A percentile compares a stretch with the other conserved stretches of the same genome.
Evolutionary conservation across 2,797 vertebrate species (phyloP).

Genomic region (Phoxinus dragarum): DNA sequence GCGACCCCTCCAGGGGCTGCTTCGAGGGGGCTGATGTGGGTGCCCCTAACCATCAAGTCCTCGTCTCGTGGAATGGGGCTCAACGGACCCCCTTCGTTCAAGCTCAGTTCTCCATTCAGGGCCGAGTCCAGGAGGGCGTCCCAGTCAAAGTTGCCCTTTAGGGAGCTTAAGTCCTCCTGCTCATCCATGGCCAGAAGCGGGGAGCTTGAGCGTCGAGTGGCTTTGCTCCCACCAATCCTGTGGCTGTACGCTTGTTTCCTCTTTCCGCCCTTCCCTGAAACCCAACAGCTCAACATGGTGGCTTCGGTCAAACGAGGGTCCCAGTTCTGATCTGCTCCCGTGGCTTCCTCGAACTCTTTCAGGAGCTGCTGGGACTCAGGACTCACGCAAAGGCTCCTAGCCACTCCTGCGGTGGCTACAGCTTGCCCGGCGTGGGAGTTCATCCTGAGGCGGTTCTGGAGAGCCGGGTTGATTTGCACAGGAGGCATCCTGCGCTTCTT

Average conservation of each 20-base stretch:
- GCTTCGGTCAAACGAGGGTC: constrained; percentile 70
- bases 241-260: constrained; percentile 79
- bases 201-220: constrained; percentile 75
- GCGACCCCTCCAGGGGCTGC: constrained; percentile 59
- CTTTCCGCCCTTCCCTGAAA: constrained; percentile 75
- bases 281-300: constrained; percentile 76
- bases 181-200: constrained; percentile 85
- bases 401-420: constrained; percentile 13
- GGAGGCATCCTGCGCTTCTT: constrained; percentile 88
- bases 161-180: constrained; percentile 84
- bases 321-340: constrained; percentile 77
- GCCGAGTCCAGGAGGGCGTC: constrained; percentile 88
- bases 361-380: constrained; percentile 86
- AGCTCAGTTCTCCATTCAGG: constrained; percentile 83
- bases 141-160: constrained; percentile 97
- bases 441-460: constrained; percentile 73
- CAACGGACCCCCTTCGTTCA: constrained; percentile 82
- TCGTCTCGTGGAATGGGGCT: constrained; percentile 78
- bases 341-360: constrained; percentile 87
- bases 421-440: constrained; percentile 56
- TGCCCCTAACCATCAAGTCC: constrained; percentile 80
- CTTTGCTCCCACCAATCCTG: constrained; percentile 74
- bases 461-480: constrained; percentile 87
- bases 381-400: constrained; percentile 68
- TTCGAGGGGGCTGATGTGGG: constrained; percentile 71